Evolutionary conservation across 2,797 vertebrate species (phyloP).

Genomic region (Poeciliopsis turneri): DNA sequence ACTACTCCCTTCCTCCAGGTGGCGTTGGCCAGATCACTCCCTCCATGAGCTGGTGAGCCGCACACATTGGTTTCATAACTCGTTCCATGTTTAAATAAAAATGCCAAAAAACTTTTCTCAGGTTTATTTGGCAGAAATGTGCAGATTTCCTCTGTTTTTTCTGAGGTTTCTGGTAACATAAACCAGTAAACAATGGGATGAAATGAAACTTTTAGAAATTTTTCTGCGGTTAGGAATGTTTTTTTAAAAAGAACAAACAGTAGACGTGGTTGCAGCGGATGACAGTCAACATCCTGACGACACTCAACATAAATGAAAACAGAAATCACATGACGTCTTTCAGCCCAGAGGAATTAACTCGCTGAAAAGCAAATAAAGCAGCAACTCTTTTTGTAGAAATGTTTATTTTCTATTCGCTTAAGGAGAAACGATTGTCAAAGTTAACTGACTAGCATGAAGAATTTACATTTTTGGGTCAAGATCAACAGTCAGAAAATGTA

Average conservation of each 20-base stretch:
- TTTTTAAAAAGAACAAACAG: neutral
- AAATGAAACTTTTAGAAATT: neutral
- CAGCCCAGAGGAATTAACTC: neutral
- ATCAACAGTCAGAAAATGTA: neutral
- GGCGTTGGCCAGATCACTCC: slow-evolving; percentile 93
- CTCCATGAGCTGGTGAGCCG: slow-evolving; percentile 96
- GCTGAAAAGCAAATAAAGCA: neutral
- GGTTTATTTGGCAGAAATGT: neutral
- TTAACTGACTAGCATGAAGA: neutral
- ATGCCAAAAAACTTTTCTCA: neutral
- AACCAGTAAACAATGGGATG: neutral
- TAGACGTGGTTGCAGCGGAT: neutral
- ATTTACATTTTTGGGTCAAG: neutral
- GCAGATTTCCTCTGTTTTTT: neutral
- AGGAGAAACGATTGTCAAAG: neutral
- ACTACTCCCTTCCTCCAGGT: slow-evolving; percentile 92
- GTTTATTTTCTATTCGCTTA: neutral
- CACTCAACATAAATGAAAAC: neutral
- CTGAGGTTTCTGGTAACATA: neutral
- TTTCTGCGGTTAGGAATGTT: neutral
- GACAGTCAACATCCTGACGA: neutral
- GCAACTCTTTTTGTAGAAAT: neutral
- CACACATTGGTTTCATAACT: slow-evolving; percentile 11
- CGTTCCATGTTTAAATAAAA: neutral
- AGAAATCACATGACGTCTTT: neutral